These are phyloP conservation scores for Eumeta japonica DNA, from an alignment of 1,140 invertebrate species.

Conservation along the genomic window DNA sequence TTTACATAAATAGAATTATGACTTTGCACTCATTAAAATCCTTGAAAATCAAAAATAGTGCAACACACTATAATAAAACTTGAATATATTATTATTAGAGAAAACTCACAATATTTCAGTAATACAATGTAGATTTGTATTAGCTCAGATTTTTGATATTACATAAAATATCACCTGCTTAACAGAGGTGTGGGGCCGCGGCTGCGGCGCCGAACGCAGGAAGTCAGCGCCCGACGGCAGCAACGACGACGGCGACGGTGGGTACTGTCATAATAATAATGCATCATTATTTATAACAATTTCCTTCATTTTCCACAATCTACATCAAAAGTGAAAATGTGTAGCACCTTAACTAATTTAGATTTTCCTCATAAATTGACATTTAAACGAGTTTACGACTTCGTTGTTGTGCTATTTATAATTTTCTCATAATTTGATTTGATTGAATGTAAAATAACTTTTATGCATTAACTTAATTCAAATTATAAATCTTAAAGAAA, in stretches of 20 bases:
- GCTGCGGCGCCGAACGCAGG: conserved; percentile 62
- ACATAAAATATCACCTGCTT: conserved; percentile 32
- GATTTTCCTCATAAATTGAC: too few relatives aligned
- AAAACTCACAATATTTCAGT: too few relatives aligned
- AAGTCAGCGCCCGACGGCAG: conserved; percentile 62
- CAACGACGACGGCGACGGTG: conserved; percentile 59
- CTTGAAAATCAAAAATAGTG: conserved; percentile 3
- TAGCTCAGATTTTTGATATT: too few relatives aligned
- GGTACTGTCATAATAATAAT: conserved; percentile 37
- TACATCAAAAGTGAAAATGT: neutral
- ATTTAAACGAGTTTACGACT: too few relatives aligned
- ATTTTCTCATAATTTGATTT: too few relatives aligned
- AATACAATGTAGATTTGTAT: too few relatives aligned
- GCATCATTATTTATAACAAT: neutral
- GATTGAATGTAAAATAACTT: too few relatives aligned
- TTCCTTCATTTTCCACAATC: neutral
- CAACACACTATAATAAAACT: conserved; percentile 6
- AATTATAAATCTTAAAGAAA: too few relatives aligned
- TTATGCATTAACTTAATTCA: too few relatives aligned
- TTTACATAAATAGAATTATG: neutral
- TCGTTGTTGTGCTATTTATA: too few relatives aligned
- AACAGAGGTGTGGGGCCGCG: conserved; percentile 45
- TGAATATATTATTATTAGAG: conserved; percentile 2
- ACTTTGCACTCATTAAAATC: too few relatives aligned
- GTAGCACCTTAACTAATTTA: too few relatives aligned